Conservation (phyloP, 2,888 invertebrate genomes). For the Eristalinus sepulchralis region DNA sequence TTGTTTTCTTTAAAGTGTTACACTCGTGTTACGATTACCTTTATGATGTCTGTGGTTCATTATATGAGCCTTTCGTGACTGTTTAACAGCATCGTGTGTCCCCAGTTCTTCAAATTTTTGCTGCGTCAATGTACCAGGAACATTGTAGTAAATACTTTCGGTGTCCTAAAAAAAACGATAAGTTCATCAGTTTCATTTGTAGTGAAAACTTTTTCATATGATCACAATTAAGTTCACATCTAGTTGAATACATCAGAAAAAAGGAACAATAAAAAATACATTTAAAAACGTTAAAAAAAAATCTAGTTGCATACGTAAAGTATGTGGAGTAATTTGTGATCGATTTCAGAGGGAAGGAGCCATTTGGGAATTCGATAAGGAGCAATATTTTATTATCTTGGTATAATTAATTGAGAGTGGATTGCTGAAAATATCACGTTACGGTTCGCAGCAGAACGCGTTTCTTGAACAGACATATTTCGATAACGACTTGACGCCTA, state of each 20-base stretch:
- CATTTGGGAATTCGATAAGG: slow-evolving; percentile 8
- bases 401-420: slow-evolving; percentile 9
- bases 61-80: slow-evolving; percentile 75
- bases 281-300: too few species aligned
- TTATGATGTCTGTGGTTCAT: slow-evolving; percentile 75
- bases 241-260: too few species aligned
- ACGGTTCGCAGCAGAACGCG: slow-evolving; percentile 5
- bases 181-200: slow-evolving; percentile 1
- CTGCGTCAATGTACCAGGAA: slow-evolving; percentile 76
- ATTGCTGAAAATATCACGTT: slow-evolving; percentile 21
- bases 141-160: slow-evolving; percentile 77
- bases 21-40: slow-evolving; percentile 72
- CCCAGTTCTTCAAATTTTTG: slow-evolving; percentile 77
- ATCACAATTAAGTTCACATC: too few species aligned
- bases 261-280: too few species aligned
- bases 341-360: background rate
- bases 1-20: background rate
- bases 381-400: background rate
- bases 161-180: slow-evolving; percentile 59
- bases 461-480: slow-evolving; percentile 13
- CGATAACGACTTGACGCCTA: slow-evolving; percentile 23
- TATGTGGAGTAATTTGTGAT: background rate
- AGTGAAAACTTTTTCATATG: background rate
- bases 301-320: too few species aligned
- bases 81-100: slow-evolving; percentile 76